phyloP scores from a whole-genome alignment of 2,797 vertebrate genomes.

The Crenuchus spilurus region DNA sequence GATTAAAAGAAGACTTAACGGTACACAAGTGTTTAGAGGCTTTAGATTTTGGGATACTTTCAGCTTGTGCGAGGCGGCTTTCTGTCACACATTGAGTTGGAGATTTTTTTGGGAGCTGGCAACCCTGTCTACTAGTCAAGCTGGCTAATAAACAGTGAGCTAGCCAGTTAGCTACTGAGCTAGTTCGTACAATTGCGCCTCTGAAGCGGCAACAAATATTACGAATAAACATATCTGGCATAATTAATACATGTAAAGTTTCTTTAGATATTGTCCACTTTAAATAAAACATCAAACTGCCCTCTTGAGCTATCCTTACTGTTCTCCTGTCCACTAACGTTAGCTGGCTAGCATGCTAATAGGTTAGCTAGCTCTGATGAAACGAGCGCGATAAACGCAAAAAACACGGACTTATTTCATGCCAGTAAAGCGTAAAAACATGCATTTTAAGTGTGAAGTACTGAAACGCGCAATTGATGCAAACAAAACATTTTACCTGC shows the following conservation, averaged over 20 bases:
- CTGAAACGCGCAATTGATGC: neutral
- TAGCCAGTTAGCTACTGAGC: neutral
- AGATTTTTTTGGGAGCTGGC: too few species aligned
- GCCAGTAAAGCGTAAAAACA: neutral
- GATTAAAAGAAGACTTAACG: too few species aligned
- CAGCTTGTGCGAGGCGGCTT: too few species aligned
- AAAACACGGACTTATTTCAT: neutral
- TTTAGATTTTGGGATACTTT: too few species aligned
- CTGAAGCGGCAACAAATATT: neutral
- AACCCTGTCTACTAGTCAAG: neutral
- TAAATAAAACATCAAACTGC: neutral
- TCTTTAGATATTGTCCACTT: neutral
- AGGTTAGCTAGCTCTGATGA: neutral
- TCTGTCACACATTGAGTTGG: too few species aligned
- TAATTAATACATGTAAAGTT: neutral
- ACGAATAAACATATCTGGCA: accelerated
- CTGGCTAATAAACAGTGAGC: neutral
- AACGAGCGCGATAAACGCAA: conserved; percentile 9
- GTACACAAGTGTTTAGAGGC: too few species aligned
- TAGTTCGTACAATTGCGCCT: neutral
- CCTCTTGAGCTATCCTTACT: neutral
- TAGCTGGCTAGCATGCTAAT: neutral
- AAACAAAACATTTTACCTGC: conserved; percentile 21
- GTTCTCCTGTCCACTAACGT: too few species aligned
- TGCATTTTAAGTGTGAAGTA: neutral